Evolutionary conservation across 53 echinoderm and acorn worm species (phyloP).

Genomic region (Luidia sarsii): DNA sequence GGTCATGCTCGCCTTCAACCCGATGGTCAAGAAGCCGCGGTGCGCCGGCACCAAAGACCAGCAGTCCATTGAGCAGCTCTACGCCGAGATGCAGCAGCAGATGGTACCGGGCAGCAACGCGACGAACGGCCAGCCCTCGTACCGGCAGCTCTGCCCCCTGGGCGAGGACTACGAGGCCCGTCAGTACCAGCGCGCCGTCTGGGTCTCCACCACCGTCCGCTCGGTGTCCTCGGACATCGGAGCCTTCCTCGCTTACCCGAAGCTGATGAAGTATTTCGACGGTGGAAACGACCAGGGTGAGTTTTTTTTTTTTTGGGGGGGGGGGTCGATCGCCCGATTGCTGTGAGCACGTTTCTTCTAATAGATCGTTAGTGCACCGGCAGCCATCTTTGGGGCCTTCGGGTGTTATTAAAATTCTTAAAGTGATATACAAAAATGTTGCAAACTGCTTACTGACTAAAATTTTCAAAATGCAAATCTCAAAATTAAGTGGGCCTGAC

Average conservation of each 20-base stretch:
- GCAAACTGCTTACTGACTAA: no score
- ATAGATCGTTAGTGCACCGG: no score
- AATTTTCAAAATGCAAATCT: no score
- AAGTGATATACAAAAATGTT: no score
- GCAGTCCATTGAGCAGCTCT: no score
- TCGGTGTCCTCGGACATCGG: constrained; percentile 46
- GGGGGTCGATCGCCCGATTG: no score
- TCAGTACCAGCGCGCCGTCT: constrained; percentile 40
- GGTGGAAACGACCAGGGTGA: constrained; percentile 60
- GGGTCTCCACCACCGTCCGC: constrained; percentile 60
- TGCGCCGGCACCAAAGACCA: constrained; percentile 4
- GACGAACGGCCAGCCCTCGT: constrained; percentile 23
- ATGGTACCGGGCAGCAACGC: background rate
- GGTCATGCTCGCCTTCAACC: constrained; percentile 12
- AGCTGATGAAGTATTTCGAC: constrained; percentile 56
- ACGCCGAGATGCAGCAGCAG: background rate
- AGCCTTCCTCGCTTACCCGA: constrained; percentile 31
- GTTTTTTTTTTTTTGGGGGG: no score
- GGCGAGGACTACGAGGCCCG: constrained; percentile 58
- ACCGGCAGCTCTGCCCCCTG: constrained; percentile 18
- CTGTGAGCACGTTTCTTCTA: no score
- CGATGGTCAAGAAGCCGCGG: background rate
- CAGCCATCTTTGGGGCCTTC: no score
- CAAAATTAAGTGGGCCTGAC: no score
- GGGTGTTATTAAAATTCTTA: no score